These are phyloP conservation scores for Lucilia sericata DNA, from an alignment of 1,140 invertebrate species.

Conservation along the genomic window DNA sequence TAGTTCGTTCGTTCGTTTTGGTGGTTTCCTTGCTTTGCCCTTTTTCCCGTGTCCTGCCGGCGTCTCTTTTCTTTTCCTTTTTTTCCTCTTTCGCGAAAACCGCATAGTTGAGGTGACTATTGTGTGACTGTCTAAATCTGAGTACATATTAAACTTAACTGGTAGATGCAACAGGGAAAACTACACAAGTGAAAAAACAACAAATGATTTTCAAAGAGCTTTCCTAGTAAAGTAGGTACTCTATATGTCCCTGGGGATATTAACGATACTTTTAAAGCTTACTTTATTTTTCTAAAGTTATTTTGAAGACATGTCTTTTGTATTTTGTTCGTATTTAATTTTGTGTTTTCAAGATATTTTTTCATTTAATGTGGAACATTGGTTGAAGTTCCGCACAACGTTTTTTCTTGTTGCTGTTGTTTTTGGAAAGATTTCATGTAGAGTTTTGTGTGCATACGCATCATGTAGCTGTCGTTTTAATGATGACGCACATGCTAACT, in stretches of 20 bases:
- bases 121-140: constrained; percentile 23
- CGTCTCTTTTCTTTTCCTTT: no score
- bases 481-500: constrained; percentile 37
- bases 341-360: neutral
- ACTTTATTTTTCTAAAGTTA: constrained; percentile 24
- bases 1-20: no score
- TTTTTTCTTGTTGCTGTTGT: neutral
- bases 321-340: neutral
- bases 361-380: constrained; percentile 20
- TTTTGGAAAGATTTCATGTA: constrained; percentile 2
- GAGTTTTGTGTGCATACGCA: constrained; percentile 38
- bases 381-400: constrained; percentile 5
- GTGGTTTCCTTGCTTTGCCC: no score
- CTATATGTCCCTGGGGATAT: constrained; percentile 34
- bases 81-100: neutral
- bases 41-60: no score
- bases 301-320: constrained; percentile 5
- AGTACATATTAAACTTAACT: constrained; percentile 3
- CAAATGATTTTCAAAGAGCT: neutral
- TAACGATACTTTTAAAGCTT: constrained; percentile 37
- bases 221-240: constrained; percentile 19
- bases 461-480: constrained; percentile 42
- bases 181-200: neutral
- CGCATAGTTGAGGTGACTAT: constrained; percentile 19
- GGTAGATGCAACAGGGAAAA: neutral